Percentiles rank a stretch among this genome's conserved stretches.
These are phyloP conservation scores for Lynx canadensis DNA, from an alignment of 2,113 vertebrate genomes.

Conservation along the genomic window DNA sequence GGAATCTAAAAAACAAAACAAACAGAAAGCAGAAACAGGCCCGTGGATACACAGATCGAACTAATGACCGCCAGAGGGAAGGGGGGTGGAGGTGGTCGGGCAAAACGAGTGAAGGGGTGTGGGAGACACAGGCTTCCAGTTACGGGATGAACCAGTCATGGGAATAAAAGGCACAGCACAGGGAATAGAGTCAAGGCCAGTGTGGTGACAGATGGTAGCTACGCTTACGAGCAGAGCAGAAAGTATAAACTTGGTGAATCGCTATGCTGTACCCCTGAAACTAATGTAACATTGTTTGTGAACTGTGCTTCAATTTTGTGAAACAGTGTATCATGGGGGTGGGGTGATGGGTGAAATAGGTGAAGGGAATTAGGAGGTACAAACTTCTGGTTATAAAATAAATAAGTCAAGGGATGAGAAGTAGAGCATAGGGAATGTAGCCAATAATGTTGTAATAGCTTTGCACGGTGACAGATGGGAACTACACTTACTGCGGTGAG, in stretches of 20 bases:
- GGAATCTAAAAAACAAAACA: not conserved
- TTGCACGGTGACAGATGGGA: not conserved
- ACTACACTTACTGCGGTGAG: not conserved
- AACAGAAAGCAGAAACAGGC: not conserved
- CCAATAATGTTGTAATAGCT: not conserved
- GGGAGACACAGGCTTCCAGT: not conserved
- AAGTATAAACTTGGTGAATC: not conserved
- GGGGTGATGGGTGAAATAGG: not conserved
- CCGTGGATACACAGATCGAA: not conserved
- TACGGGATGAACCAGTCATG: not conserved
- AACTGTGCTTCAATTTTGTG: not conserved
- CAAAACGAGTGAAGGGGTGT: not conserved
- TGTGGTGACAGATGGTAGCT: not conserved
- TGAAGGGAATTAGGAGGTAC: not conserved
- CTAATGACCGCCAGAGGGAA: not conserved
- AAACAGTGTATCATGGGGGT: not conserved
- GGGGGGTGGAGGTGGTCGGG: not conserved
- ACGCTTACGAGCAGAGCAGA: accelerated
- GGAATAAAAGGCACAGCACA: not conserved
- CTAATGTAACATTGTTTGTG: not conserved
- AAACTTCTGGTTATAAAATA: not conserved
- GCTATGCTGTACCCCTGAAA: not conserved
- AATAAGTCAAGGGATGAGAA: not conserved
- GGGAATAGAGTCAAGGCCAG: not conserved
- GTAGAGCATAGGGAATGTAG: not conserved